Evolutionary conservation across 2,797 vertebrate genomes (phyloP), one percentile per base, ranked within the genome.

Genomic region (Setipinna tenuifilis): DNA sequence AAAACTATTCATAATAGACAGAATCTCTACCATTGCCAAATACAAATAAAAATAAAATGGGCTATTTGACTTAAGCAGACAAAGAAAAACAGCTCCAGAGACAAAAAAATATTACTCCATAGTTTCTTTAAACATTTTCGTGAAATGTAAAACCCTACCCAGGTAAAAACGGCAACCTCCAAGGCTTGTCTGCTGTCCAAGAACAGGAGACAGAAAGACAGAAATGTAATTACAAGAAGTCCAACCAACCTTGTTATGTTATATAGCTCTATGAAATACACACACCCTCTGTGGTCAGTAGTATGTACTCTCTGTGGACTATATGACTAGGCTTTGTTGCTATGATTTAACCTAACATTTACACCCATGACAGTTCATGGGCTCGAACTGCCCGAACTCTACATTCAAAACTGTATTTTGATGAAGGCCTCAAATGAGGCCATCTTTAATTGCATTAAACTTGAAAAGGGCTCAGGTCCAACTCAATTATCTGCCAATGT

Each of bases 401-500:
- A 81, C 28, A 57, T 35, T n/a, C 25, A 82, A 62, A 62, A 9
- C 21, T 41, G 50, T 44, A 11, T 83, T 19, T 57, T 83, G 35
- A 5, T 25, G 25, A 65, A 65, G 9, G 23, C 62, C 25, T 28
- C 9, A 65, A 65, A 65, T 65, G 62, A 65, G n/a, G 11, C n/a
- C 23, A 81, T 86, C 50, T 89, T 90, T 88, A 85, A 65, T 83
- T 62, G 86, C 85, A 86, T 86, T 91, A 91, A 91, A 92, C 90
- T 85, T 84, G 28, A 68, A 68, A 87, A 19, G 44, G 90, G 86
- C 92, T 88, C 87, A 89, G 92, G 87, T 88, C 87, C 91, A 94
- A 89, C 87, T 86, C 81, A 87, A 89, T 89, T 85, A 90, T 88
- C 83, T 68, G 87, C 89, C 90, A 91, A 91, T 93, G 92, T 91